Evolutionary conservation across 2,888 invertebrate species (phyloP).

Genomic region (Heliconius aoede): DNA sequence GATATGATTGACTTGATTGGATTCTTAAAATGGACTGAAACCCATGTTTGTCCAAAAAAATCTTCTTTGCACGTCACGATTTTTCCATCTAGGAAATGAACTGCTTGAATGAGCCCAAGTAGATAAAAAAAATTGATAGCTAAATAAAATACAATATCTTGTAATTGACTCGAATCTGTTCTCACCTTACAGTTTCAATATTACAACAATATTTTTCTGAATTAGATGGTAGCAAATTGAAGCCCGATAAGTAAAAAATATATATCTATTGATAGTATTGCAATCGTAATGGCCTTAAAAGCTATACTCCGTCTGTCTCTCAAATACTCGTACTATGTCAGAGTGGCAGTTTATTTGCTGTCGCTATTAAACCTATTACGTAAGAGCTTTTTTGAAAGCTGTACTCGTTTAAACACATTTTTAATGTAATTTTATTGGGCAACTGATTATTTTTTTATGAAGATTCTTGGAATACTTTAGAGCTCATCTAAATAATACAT

Average conservation of each 20-base stretch:
- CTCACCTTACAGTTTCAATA: background rate
- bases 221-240: background rate
- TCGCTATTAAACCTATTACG: conserved; percentile 2
- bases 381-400: background rate
- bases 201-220: background rate
- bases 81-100: too few relatives aligned
- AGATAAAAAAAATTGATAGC: too few relatives aligned
- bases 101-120: too few relatives aligned
- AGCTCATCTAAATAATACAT: too few relatives aligned
- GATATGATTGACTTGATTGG: too few relatives aligned
- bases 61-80: too few relatives aligned
- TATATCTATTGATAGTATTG: conserved; percentile 16
- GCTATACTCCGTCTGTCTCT: conserved; percentile 19
- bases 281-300: conserved; percentile 26
- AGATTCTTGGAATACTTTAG: too few relatives aligned
- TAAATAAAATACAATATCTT: too few relatives aligned
- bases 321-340: conserved; percentile 8
- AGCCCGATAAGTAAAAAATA: conserved; percentile 11
- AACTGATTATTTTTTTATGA: too few relatives aligned
- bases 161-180: background rate
- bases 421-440: background rate
- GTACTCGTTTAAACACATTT: background rate
- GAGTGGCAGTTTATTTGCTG: conserved; percentile 22
- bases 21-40: too few relatives aligned
- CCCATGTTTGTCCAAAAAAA: too few relatives aligned